Conservation (phyloP, 2,113 vertebrate species). For the Antechinus stuartii region DNA sequence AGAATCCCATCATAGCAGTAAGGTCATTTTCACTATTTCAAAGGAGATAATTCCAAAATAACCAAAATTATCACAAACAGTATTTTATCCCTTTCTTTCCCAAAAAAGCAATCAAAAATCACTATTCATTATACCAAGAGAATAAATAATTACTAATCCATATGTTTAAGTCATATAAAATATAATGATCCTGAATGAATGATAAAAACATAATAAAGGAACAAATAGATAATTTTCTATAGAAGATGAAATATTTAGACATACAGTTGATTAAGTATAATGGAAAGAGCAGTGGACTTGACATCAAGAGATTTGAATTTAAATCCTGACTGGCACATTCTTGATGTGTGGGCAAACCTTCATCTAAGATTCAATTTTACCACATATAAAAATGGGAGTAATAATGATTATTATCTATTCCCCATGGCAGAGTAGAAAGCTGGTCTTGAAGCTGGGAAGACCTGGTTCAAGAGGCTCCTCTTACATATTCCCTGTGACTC, state of each 20-base stretch:
- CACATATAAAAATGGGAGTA: background rate
- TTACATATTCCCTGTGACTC: background rate
- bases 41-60: background rate
- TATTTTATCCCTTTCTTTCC: background rate
- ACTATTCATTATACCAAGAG: background rate
- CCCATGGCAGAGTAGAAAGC: background rate
- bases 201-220: background rate
- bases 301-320: background rate
- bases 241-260: background rate
- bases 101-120: background rate
- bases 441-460: background rate
- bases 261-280: background rate
- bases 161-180: background rate
- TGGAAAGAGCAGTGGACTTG: background rate
- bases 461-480: background rate
- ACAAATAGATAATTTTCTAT: background rate
- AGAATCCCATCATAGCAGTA: background rate
- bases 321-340: background rate
- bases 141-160: background rate
- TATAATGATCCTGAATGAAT: background rate
- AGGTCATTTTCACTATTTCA: background rate
- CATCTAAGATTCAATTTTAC: background rate
- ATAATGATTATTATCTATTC: background rate
- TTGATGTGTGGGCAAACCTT: background rate
- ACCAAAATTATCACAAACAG: background rate